Conservation (phyloP, 1,140 invertebrate species). For the Planococcus citri region DNA sequence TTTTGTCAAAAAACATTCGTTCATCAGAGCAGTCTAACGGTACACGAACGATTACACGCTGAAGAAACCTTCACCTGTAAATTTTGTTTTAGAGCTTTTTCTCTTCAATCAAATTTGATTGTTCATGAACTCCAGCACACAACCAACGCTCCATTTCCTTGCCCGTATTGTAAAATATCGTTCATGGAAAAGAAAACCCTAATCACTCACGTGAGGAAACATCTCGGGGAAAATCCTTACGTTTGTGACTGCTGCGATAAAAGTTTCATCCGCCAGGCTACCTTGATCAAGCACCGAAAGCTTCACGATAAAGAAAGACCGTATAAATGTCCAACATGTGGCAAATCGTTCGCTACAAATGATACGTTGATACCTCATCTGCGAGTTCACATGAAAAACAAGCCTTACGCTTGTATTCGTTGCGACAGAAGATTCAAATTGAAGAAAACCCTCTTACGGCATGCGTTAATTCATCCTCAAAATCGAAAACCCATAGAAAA, state of each 20-base stretch:
- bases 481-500: neutral
- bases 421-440: neutral
- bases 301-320: constrained; percentile 41
- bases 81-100: neutral
- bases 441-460: neutral
- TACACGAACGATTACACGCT: neutral
- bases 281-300: constrained; percentile 36
- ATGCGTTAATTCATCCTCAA: neutral
- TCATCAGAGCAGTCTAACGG: neutral
- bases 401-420: neutral
- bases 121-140: neutral
- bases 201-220: constrained; percentile 77
- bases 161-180: neutral
- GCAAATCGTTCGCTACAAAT: neutral
- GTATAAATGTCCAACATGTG: constrained; percentile 42
- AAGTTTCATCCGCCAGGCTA: constrained; percentile 34
- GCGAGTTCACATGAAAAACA: neutral
- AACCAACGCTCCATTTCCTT: neutral
- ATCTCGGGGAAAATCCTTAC: constrained; percentile 92
- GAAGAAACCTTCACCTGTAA: neutral
- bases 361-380: neutral
- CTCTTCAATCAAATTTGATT: neutral
- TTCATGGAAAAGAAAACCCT: neutral
- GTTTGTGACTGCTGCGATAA: constrained; percentile 45
- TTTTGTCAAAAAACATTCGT: neutral